Base-by-base conservation (phyloP, 2,797 vertebrate genomes). In the Potorous gilbertii region DNA sequence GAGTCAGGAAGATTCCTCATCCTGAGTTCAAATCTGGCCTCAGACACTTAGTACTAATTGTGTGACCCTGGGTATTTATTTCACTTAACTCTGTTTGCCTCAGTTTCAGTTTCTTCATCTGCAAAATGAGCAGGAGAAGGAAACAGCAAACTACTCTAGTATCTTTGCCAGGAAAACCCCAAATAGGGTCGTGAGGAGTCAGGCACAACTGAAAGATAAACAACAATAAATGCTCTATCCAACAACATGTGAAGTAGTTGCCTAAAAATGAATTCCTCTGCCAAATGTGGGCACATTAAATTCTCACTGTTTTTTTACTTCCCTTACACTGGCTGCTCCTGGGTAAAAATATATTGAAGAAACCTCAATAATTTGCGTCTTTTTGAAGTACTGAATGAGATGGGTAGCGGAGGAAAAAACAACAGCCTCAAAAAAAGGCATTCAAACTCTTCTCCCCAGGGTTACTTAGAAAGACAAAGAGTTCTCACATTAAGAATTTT, bases 401-500 rank as follows among this genome's bases (percentile, higher is more conserved):
- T 50, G 40, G 40, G 21, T 50, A 87, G 74, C 18, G 27, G 74
- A 87, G 21, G 11, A 74, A 74, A n/a, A 18, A 74, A 74, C 11
- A 87, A 46, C 18, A 27, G 46, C 2, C n/a, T 21, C 18, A 50
- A 87, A 2, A 50, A 50, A 87, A 87, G 74, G 40, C 74, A 87
- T 87, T 46, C 40, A 87, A 24, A 46, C 9, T 87, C 40, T 24
- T 87, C 56, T 93, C n/a, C 93, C 74, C 92, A 1, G 50, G 14
- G 29, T 66, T 92, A 92, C 92, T 87, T 56, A 87, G 92, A 92
- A 96, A 97, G 91, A 74, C 57, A 93, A 29, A 4, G 74, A 87
- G 93, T n/a, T 87, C 91, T 66, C 54, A 55, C 66, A 56, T 28
- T 46, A 46, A 29, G 57, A 62, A 59, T 90, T 28, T 54, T 54